A percentile compares a stretch with the other conserved stretches of the same genome.
These are phyloP conservation scores for Desmodus rotundus DNA, from an alignment of 2,113 vertebrate species.

Conservation along the genomic window DNA sequence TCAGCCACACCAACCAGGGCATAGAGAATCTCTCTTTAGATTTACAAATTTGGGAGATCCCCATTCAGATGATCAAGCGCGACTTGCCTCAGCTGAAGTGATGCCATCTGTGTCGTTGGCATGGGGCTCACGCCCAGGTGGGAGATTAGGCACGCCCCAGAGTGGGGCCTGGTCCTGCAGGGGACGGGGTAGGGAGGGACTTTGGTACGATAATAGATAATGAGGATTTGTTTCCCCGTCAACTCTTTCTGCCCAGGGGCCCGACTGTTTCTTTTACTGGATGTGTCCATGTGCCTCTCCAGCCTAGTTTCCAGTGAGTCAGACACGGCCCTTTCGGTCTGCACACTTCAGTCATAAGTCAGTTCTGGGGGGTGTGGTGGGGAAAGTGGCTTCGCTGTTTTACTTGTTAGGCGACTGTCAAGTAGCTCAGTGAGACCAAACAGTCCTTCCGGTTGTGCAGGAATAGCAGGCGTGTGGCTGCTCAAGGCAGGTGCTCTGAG, in stretches of 20 bases:
- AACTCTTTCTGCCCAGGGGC: neutral
- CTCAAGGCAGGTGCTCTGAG: neutral
- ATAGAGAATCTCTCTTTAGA: neutral
- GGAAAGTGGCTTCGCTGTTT: neutral
- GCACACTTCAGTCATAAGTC: too few relatives aligned
- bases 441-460: neutral
- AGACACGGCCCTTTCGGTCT: neutral
- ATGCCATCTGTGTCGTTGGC: neutral
- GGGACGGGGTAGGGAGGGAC: neutral
- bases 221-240: neutral
- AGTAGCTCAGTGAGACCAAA: neutral
- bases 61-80: neutral
- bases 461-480: neutral
- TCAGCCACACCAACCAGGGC: too few relatives aligned
- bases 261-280: neutral
- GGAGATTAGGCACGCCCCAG: neutral
- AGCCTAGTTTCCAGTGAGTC: neutral
- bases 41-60: neutral
- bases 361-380: neutral
- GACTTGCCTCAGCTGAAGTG: too few relatives aligned
- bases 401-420: rapidly evolving
- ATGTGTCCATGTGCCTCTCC: rapidly evolving
- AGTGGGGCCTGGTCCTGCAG: neutral
- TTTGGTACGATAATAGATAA: rapidly evolving
- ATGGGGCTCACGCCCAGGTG: neutral